Evolutionary conservation across 2,113 vertebrate species (phyloP), one percentile per base, ranked within the genome.

Genomic region (Pterocles orientalis): DNA sequence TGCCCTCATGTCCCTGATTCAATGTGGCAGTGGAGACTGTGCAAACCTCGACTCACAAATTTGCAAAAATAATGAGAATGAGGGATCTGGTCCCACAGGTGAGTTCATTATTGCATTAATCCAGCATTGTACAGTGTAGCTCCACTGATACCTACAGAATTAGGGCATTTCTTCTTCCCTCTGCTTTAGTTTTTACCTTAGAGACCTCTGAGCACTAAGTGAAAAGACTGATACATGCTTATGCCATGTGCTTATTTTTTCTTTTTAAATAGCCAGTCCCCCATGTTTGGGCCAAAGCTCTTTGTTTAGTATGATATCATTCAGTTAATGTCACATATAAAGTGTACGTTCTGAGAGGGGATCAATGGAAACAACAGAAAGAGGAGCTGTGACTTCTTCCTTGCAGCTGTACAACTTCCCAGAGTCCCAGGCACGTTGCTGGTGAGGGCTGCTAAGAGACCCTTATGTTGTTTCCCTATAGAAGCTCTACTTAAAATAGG

Each of bases 31-130:
- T 58, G 57, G 69, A 85, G 29, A 62, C 60, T 45, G 12, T 14
- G 28, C 23, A 78, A 84, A 57, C 19, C 45, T 88, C 73, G 82
- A 26, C 57, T 88, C 72, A 53, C 3, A 3, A 92, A 72, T 82
- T 75, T 88, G 81, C 70, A 92, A 86, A 94, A 89, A 61, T 12
- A 81, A 75, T 34, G 69, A 72, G 60, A 47, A 89, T 88, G 70
- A 89, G 58, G 36, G 72, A 86, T 91, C 50, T 93, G 65, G 73
- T 91, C 77, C 86, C 36, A 76, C 19, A 82, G 69, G 48, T 4
- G 1, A 88, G 61, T 57, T 93, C 72, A 28, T 88, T 95, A 86
- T 64, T 95, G 57, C 69, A 84, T 94, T 92, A 88, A 94, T 76
- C 53, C 73, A 77, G 88, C 83, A 76, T 95, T 70, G 83, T 33